Base-by-base conservation (phyloP, 2,113 vertebrate genomes). In the Acinonyx jubatus region DNA sequence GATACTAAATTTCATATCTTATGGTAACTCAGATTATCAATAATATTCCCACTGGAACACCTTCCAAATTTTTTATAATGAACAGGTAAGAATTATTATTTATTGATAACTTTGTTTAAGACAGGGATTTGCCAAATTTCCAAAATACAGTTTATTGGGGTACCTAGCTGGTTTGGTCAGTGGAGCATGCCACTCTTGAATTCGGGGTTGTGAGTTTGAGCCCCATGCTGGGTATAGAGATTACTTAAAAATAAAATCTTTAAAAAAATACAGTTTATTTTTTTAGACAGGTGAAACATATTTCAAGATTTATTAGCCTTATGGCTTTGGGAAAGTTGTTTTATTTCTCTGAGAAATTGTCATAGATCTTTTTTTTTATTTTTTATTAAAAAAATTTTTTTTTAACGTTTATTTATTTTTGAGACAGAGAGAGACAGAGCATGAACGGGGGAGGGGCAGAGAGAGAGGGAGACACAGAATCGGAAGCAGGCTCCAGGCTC, bases 231-330 rank as follows among this genome's bases (percentile, higher is more conserved):
- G 5, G 29, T 66, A 13, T 31, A 31, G 65, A 66, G 65, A 66
- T 66, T 66, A 66, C 65, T 31, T 66, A 66, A 31, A 66, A 73
- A 73, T 73, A 73, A 71, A 71, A 13, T 38, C 36, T 73, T 69
- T 25, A 5, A 14, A 66, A 73, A 73, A 73, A 73, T 73, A 73
- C 29, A 85, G 8, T 63, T 95, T 68, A 69, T 85, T 85, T 95
- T 93, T 66, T 97, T 96, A 80, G 48, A 27, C n/a, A 89, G 36
- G 31, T 91, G 93, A 95, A 96, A 84, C 45, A 52, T 83, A 88
- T 61, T 36, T 14, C 11, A 91, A 87, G 21, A 80, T 66, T 96
- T 79, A 91, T 83, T 87, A 95, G 27, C 29, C 91, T 2, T 84
- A 55, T 91, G 27, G 25, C 21, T 8, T 86, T 82, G 45, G 29